phyloP scores from a whole-genome alignment of 2,797 vertebrate genomes.

The Etheostoma perlongum region DNA sequence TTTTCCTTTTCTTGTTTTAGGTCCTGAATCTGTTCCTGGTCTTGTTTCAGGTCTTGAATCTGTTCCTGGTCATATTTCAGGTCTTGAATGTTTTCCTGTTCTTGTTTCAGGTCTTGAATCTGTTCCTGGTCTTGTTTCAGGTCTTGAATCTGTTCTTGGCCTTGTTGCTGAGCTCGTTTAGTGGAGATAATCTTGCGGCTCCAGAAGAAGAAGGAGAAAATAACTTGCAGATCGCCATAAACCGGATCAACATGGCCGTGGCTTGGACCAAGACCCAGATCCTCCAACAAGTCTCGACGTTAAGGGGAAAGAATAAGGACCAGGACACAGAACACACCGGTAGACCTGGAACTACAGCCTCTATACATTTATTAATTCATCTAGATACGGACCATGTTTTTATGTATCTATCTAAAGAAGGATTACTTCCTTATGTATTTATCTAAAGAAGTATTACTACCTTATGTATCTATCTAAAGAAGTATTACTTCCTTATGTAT shows the following conservation, averaged over 20 bases:
- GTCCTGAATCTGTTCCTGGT: not conserved
- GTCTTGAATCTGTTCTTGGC: not conserved
- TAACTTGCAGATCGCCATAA: conserved; percentile 93
- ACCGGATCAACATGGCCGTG: conserved; percentile 87
- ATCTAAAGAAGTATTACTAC: too few species aligned
- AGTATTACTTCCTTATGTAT: too few species aligned
- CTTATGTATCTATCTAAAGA: too few species aligned
- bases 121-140: not conserved
- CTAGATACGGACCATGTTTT: too few species aligned
- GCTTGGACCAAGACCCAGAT: conserved; percentile 80
- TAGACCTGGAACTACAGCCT: conserved; percentile 9
- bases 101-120: conserved; percentile 71
- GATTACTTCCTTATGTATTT: too few species aligned
- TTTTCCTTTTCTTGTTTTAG: not conserved
- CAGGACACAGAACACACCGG: conserved; percentile 2
- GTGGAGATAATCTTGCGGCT: conserved; percentile 89
- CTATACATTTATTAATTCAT: too few species aligned
- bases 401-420: too few species aligned
- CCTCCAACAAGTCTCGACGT: conserved; percentile 67
- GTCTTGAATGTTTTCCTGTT: conserved; percentile 88
- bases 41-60: not conserved
- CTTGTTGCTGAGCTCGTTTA: conserved; percentile 93
- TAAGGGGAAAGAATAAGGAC: conserved; percentile 55
- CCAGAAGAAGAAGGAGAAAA: conserved; percentile 94
- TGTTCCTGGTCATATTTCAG: not conserved